phyloP scores from a whole-genome alignment of 2,797 vertebrate genomes.

The Acrossocheilus fasciatus region DNA sequence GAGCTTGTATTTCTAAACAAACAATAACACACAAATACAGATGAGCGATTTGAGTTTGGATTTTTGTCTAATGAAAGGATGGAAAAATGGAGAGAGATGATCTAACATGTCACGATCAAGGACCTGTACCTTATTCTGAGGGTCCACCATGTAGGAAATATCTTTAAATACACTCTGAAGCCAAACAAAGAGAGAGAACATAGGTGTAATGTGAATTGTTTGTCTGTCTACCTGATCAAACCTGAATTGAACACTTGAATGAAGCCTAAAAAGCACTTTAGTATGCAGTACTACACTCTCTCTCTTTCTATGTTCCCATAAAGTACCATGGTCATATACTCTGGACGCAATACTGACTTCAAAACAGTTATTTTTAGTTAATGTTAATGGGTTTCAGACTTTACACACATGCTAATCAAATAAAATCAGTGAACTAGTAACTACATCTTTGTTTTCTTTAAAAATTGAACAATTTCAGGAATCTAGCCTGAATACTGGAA shows the following conservation, averaged over 20 bases:
- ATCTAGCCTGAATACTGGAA: constrained; percentile 14
- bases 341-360: background rate
- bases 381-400: background rate
- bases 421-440: background rate
- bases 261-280: constrained; percentile 5
- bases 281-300: background rate
- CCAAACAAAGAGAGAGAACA: background rate
- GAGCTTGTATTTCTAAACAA: constrained; percentile 2
- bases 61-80: constrained; percentile 1
- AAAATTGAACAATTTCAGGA: background rate
- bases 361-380: background rate
- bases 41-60: background rate
- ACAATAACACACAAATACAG: background rate
- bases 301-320: background rate
- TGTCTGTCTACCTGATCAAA: background rate
- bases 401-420: background rate
- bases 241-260: background rate
- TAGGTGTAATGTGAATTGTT: background rate
- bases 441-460: constrained; percentile 1
- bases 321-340: background rate
- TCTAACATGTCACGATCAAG: constrained; percentile 16
- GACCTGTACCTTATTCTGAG: constrained; percentile 81
- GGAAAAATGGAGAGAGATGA: constrained; percentile 34
- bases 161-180: constrained; percentile 86
- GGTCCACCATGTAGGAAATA: constrained; percentile 84